phyloP scores from a whole-genome alignment of 1,140 invertebrate species.

The Drosophila lowei region DNA sequence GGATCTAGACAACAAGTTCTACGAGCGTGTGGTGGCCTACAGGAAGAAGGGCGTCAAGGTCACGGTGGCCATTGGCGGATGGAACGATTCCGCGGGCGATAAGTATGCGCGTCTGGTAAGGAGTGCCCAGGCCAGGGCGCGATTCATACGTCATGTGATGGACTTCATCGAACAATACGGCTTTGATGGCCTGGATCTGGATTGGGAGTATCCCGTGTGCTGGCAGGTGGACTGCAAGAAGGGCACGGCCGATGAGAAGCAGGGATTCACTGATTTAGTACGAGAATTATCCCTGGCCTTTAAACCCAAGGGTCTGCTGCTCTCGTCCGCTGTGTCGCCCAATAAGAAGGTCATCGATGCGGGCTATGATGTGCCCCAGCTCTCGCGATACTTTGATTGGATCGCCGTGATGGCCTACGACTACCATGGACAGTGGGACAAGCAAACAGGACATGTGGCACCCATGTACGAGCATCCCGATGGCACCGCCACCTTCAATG shows the following conservation, averaged over 20 bases:
- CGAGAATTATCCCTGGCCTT: slow-evolving; percentile 89
- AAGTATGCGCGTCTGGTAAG: slow-evolving; percentile 94
- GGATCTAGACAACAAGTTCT: slow-evolving; percentile 94
- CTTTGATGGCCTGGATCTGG: slow-evolving; percentile 93
- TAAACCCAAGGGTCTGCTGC: slow-evolving; percentile 87
- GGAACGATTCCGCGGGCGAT: slow-evolving; percentile 94
- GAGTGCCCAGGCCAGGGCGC: slow-evolving; percentile 87
- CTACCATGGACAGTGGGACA: slow-evolving; percentile 93
- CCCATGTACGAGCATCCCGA: slow-evolving; percentile 89
- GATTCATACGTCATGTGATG: slow-evolving; percentile 90
- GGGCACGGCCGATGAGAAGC: slow-evolving; percentile 89
- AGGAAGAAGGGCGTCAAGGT: slow-evolving; percentile 91
- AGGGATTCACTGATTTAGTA: slow-evolving; percentile 88
- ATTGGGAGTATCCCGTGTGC: slow-evolving; percentile 96
- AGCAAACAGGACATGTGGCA: slow-evolving; percentile 92
- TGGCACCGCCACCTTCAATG: slow-evolving; percentile 90
- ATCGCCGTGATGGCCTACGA: slow-evolving; percentile 93
- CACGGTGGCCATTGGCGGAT: slow-evolving; percentile 91
- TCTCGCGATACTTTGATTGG: slow-evolving; percentile 91
- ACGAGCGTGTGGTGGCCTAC: slow-evolving; percentile 90
- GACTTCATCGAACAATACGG: slow-evolving; percentile 91
- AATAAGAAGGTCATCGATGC: slow-evolving; percentile 92
- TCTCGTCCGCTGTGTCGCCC: slow-evolving; percentile 93
- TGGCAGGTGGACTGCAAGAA: slow-evolving; percentile 94
- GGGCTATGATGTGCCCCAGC: slow-evolving; percentile 89